These are phyloP conservation scores for Calephelis nemesis DNA, from an alignment of 1,140 invertebrate species.

Conservation along the genomic window DNA sequence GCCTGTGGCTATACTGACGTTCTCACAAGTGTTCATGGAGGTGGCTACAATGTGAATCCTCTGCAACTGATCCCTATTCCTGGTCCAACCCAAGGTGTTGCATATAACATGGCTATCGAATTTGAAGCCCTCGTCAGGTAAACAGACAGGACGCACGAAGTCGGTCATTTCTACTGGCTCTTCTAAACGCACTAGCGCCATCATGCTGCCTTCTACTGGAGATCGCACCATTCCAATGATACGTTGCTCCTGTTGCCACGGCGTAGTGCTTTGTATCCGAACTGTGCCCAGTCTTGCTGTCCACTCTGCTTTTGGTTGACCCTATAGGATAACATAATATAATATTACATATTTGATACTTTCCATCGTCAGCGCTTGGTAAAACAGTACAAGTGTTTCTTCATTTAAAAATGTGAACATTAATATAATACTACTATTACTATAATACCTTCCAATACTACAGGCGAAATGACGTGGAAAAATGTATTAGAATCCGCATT, in stretches of 20 bases:
- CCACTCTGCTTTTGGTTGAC: slow-evolving; percentile 92
- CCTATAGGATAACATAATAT: slow-evolving; percentile 51
- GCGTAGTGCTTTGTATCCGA: slow-evolving; percentile 86
- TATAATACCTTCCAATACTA: no score
- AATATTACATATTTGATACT: not conserved
- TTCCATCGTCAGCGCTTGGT: no score
- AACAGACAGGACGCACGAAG: slow-evolving; percentile 90
- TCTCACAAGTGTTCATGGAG: slow-evolving; percentile 89
- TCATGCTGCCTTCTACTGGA: slow-evolving; percentile 91
- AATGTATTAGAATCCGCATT: no score
- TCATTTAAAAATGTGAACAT: no score
- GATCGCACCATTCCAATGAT: slow-evolving; percentile 94
- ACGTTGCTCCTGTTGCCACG: slow-evolving; percentile 92
- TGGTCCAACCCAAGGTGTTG: slow-evolving; percentile 90
- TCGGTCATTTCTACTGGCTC: slow-evolving; percentile 87
- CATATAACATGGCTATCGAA: slow-evolving; percentile 79
- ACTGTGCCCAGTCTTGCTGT: slow-evolving; percentile 88
- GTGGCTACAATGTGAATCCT: slow-evolving; percentile 86
- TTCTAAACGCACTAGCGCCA: slow-evolving; percentile 90
- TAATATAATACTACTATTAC: no score
- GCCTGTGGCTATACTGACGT: slow-evolving; percentile 89
- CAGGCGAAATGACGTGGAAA: no score
- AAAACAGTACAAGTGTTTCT: no score
- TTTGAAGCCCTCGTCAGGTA: slow-evolving; percentile 79
- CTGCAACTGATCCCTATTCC: slow-evolving; percentile 88